Evolutionary conservation across 2,888 invertebrate species (phyloP).

Genomic region (Agrilus cyanescens): DNA sequence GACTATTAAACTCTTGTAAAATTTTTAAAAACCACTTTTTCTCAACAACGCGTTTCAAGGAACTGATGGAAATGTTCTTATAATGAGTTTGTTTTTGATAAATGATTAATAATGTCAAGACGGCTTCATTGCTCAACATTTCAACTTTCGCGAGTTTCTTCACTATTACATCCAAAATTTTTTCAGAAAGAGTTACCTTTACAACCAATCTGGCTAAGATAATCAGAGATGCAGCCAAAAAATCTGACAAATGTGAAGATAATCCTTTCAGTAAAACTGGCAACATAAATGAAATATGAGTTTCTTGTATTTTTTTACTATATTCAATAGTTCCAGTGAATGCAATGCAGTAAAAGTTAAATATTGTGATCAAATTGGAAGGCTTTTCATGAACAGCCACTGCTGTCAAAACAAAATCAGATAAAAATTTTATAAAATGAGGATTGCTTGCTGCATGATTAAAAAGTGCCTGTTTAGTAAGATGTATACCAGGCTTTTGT

Average conservation of each 20-base stretch:
- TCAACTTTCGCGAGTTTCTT: conserved; percentile 43
- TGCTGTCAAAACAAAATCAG: conserved; percentile 43
- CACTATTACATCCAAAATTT: conserved; percentile 48
- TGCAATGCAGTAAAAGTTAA: conserved; percentile 70
- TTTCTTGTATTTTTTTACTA: conserved; percentile 38
- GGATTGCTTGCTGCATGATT: conserved; percentile 57
- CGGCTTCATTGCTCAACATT: conserved; percentile 48
- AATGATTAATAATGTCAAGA: conserved; percentile 55
- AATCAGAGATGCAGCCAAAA: conserved; percentile 61
- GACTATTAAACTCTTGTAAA: conserved; percentile 42
- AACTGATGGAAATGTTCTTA: conserved; percentile 38
- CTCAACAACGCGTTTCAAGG: conserved; percentile 40
- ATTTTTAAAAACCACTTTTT: conserved; percentile 38
- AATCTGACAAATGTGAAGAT: conserved; percentile 54
- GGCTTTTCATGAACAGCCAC: conserved; percentile 50
- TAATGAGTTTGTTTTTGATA: conserved; percentile 46
- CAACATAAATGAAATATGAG: conserved; percentile 55
- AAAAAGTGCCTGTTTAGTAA: conserved; percentile 60
- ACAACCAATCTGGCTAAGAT: conserved; percentile 57
- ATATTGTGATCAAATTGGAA: conserved; percentile 52
- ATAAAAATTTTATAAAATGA: conserved; percentile 51
- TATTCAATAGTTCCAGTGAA: conserved; percentile 58
- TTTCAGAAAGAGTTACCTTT: conserved; percentile 46
- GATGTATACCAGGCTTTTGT: conserved; percentile 61
- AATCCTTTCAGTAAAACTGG: conserved; percentile 62